These are phyloP conservation scores for Charadrius vociferus DNA, from an alignment of 2,113 vertebrate genomes.

Conservation along the genomic window DNA sequence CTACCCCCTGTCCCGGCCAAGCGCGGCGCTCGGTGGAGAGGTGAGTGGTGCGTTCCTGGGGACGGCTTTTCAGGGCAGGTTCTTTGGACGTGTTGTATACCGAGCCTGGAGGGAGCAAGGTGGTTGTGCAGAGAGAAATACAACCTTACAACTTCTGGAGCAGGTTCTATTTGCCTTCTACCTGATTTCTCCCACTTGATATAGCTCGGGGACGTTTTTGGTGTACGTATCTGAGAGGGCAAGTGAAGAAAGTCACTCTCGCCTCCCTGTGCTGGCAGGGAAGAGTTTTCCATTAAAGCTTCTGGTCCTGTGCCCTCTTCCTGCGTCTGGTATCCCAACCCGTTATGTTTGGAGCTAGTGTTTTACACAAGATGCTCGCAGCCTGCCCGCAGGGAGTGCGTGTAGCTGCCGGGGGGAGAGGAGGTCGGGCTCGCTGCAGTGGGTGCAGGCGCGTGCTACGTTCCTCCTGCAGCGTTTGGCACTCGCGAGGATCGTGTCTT, in stretches of 20 bases:
- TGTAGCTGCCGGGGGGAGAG: accelerated
- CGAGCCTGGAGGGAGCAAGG: neutral
- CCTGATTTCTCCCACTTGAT: neutral
- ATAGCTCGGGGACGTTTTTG: neutral
- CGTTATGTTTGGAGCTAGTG: neutral
- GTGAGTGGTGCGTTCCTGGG: accelerated
- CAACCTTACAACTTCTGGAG: neutral
- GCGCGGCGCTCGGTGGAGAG: neutral
- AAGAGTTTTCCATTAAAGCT: neutral
- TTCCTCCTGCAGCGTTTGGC: neutral
- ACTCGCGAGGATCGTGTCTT: accelerated
- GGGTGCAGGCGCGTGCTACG: neutral
- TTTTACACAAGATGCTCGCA: neutral
- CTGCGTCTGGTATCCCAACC: neutral
- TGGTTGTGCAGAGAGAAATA: neutral
- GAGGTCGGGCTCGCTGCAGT: neutral
- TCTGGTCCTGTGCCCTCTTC: neutral
- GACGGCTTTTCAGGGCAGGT: neutral
- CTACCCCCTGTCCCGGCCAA: accelerated
- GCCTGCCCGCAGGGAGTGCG: neutral
- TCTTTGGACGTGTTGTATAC: neutral
- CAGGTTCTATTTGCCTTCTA: neutral
- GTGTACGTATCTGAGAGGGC: neutral
- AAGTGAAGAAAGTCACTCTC: neutral
- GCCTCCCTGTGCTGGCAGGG: neutral